Percentiles rank a stretch among this genome's conserved stretches.
Conservation (phyloP, 2,113 vertebrate genomes). For the Cyprinus carpio region DNA sequence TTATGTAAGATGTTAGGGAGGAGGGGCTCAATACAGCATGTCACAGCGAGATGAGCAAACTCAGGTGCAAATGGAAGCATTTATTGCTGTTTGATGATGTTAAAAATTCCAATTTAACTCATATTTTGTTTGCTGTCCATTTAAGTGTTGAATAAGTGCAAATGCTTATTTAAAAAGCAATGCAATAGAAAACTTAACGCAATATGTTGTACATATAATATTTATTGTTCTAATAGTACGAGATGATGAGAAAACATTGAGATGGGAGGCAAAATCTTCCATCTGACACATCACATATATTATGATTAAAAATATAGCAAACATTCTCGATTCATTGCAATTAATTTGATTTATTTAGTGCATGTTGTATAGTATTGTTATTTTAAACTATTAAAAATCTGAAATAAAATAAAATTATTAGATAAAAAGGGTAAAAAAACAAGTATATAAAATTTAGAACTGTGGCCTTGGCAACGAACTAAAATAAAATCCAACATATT, state of each 20-base stretch:
- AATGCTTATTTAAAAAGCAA: not conserved
- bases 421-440: not conserved
- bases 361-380: too few species aligned
- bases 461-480: too few species aligned
- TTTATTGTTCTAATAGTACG: not conserved
- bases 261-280: too few species aligned
- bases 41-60: not conserved
- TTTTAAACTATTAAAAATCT: too few species aligned
- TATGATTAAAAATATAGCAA: not conserved
- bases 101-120: not conserved
- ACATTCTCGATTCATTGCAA: not conserved
- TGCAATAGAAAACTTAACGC: not conserved
- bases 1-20: slow-evolving; percentile 10
- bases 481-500: too few species aligned
- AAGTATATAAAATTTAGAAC: too few species aligned
- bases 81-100: not conserved
- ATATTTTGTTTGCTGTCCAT: not conserved
- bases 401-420: not conserved
- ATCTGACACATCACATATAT: too few species aligned
- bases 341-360: too few species aligned
- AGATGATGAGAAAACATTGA: not conserved
- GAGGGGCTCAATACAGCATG: not conserved
- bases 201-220: not conserved
- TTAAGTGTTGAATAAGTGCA: not conserved
- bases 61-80: not conserved